A percentile compares a stretch with the other conserved stretches of the same genome.
Conservation (phyloP, 2,113 vertebrate species). For the Dissostichus mawsoni region DNA sequence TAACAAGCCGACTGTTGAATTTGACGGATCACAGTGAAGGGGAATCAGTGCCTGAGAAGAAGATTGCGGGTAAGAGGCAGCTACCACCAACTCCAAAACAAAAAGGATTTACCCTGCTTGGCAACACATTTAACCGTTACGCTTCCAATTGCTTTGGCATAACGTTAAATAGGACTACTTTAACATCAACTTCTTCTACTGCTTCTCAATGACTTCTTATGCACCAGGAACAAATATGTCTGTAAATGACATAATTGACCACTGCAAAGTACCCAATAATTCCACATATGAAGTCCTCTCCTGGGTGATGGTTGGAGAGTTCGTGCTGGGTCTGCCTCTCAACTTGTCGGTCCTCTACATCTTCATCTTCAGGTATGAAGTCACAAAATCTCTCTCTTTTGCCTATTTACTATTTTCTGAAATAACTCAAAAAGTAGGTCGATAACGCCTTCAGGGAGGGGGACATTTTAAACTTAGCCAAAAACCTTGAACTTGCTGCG, state of each 20-base stretch:
- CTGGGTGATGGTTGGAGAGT: slow-evolving; percentile 60
- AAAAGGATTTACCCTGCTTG: slow-evolving; percentile 4
- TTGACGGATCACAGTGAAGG: slow-evolving; percentile 16
- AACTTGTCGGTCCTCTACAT: slow-evolving; percentile 83
- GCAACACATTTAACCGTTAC: neutral
- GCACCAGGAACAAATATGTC: neutral
- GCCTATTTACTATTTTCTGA: neutral
- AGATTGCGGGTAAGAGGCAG: neutral
- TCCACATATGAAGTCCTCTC: slow-evolving; percentile 50
- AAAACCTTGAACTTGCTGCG: neutral
- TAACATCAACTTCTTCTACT: neutral
- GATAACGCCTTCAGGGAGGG: neutral
- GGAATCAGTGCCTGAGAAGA: neutral
- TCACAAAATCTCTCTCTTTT: neutral
- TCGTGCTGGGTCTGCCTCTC: slow-evolving; percentile 83
- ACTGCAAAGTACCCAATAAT: slow-evolving; percentile 41
- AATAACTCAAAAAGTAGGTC: neutral
- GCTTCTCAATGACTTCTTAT: neutral
- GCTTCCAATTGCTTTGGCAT: neutral
- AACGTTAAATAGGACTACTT: neutral
- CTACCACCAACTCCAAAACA: neutral
- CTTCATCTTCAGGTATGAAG: slow-evolving; percentile 83
- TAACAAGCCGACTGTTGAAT: slow-evolving; percentile 19
- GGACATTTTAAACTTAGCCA: neutral
- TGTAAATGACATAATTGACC: neutral